Evolutionary conservation across 1,140 invertebrate genomes (phyloP).

Genomic region (Tachypleus tridentatus): DNA sequence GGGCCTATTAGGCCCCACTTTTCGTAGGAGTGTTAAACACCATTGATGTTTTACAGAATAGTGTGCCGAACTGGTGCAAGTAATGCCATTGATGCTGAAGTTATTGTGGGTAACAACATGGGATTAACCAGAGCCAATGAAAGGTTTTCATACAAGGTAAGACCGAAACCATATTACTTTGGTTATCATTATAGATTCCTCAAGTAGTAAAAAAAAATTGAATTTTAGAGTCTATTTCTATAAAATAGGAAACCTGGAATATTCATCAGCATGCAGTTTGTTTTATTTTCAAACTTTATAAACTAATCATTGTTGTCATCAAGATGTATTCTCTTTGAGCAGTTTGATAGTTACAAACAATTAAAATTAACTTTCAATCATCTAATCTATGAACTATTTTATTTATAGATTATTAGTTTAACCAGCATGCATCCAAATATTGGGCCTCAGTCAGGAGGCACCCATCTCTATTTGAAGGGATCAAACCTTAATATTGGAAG

Average conservation of each 20-base stretch:
- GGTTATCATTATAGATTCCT: too few relatives aligned
- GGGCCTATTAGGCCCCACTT: too few relatives aligned
- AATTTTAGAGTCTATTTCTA: too few relatives aligned
- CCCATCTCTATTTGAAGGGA: conserved; percentile 77
- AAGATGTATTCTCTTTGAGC: too few relatives aligned
- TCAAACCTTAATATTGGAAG: conserved; percentile 89
- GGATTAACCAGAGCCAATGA: conserved; percentile 78
- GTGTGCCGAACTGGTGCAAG: conserved; percentile 72
- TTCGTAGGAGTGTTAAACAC: too few relatives aligned
- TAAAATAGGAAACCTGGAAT: too few relatives aligned
- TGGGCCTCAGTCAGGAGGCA: conserved; percentile 89
- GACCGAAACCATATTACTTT: not conserved
- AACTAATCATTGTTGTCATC: too few relatives aligned
- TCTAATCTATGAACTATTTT: conserved; percentile 6
- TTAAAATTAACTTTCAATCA: too few relatives aligned
- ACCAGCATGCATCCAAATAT: conserved; percentile 65
- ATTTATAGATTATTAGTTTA: conserved; percentile 53
- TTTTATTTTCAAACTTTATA: too few relatives aligned
- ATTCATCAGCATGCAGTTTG: too few relatives aligned
- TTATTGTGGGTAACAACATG: conserved; percentile 77
- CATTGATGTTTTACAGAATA: conserved; percentile 40
- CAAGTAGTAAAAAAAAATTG: too few relatives aligned
- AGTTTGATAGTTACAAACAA: too few relatives aligned
- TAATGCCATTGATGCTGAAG: conserved; percentile 57
- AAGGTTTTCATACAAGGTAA: conserved; percentile 70